Percentiles rank a stretch among this genome's conserved stretches.
These are phyloP conservation scores for Copidosoma floridanum DNA, from an alignment of 1,140 invertebrate species.

Conservation along the genomic window DNA sequence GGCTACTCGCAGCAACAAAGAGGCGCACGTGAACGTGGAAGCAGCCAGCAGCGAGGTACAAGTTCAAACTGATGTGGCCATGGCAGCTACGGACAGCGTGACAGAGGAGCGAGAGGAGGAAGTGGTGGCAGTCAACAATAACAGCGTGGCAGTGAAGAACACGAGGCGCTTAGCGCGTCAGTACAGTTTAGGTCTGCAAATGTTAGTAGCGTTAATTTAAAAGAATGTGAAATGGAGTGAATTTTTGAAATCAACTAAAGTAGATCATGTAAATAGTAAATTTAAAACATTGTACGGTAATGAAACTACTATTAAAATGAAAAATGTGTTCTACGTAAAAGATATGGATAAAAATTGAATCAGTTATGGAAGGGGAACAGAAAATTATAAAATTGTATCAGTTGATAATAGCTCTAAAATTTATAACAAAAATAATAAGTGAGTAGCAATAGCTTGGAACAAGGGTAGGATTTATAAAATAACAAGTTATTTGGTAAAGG, in stretches of 20 bases:
- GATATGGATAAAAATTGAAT: background rate
- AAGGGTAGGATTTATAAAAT: background rate
- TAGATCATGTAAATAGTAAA: background rate
- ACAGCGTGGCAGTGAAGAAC: no score
- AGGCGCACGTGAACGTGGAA: no score
- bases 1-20: no score
- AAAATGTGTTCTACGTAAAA: slow-evolving; percentile 2
- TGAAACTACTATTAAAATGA: background rate
- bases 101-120: slow-evolving; percentile 13
- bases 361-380: background rate
- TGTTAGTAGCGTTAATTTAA: background rate
- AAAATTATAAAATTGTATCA: background rate
- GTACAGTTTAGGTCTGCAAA: background rate
- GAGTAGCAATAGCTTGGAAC: background rate
- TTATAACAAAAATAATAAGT: slow-evolving; percentile 6
- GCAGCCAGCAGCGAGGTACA: no score
- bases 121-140: background rate
- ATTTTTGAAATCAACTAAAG: background rate
- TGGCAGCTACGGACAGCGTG: slow-evolving; percentile 32
- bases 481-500: background rate
- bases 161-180: no score
- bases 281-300: background rate
- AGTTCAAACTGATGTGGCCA: no score
- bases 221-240: background rate
- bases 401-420: background rate